phyloP scores from a whole-genome alignment of 2,888 invertebrate species.

The Hydroisotoma schaefferi region DNA sequence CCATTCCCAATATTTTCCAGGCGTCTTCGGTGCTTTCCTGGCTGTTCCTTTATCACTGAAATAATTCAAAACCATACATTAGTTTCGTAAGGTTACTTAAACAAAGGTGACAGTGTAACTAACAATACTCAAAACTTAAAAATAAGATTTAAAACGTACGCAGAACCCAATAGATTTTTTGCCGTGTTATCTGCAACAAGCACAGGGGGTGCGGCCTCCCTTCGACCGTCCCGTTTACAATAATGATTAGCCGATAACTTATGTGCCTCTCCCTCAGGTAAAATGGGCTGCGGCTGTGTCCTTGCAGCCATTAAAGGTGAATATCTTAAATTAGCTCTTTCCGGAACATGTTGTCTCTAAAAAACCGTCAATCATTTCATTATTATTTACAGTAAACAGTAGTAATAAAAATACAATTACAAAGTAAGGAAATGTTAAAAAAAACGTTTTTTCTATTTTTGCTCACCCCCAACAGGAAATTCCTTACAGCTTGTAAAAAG shows the following conservation, averaged over 20 bases:
- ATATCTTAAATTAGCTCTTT: conserved; percentile 62
- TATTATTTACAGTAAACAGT: too few relatives aligned
- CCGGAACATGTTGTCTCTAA: conserved; percentile 59
- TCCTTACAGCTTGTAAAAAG: conserved; percentile 34
- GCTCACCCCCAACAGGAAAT: conserved; percentile 45
- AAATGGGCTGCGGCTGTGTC: conserved; percentile 73
- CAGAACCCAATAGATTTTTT: conserved; percentile 5
- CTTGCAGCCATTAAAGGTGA: conserved; percentile 65
- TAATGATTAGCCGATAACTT: conserved; percentile 80
- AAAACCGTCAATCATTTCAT: too few relatives aligned
- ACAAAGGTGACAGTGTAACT: not conserved
- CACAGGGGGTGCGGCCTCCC: conserved; percentile 69
- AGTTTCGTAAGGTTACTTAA: not conserved
- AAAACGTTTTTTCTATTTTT: not conserved
- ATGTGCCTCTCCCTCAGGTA: conserved; percentile 74
- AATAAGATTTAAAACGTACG: conserved; percentile 7
- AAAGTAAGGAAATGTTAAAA: conserved; percentile 8
- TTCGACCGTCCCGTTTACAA: conserved; percentile 73
- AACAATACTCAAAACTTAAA: not conserved
- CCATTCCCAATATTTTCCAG: conserved; percentile 41
- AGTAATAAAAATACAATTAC: not conserved
- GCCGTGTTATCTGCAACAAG: conserved; percentile 54
- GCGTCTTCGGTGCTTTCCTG: conserved; percentile 27
- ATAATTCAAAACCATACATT: not conserved
- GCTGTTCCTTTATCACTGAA: not conserved